phyloP scores from a whole-genome alignment of 2,113 vertebrate species.

The Zosterops japonicus region DNA sequence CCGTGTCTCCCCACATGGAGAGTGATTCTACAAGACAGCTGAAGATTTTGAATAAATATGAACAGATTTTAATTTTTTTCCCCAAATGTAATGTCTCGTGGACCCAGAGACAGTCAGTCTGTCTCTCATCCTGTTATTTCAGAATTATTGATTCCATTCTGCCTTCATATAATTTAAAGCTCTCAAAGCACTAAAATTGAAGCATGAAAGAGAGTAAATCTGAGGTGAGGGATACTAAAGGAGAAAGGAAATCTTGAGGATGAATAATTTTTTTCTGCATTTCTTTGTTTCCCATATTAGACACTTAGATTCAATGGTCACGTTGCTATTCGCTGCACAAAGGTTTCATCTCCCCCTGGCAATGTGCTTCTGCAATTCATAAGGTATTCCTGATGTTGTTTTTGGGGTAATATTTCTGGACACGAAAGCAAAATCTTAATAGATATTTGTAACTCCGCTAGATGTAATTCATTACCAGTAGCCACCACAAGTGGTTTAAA shows the following conservation, averaged over 20 bases:
- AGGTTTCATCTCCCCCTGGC: not conserved
- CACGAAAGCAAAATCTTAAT: not conserved
- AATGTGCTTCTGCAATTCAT: not conserved
- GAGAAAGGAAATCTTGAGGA: not conserved
- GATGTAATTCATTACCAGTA: not conserved
- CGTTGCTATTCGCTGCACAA: not conserved
- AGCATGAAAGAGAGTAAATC: not conserved
- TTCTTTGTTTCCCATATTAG: not conserved
- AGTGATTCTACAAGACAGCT: not conserved
- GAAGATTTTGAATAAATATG: not conserved
- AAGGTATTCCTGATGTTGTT: not conserved
- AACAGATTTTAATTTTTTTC: rapidly evolving
- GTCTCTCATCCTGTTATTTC: not conserved
- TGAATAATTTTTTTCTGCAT: not conserved
- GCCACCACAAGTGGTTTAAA: not conserved
- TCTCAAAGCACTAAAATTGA: not conserved
- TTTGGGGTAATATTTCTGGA: not conserved
- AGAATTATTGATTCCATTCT: not conserved
- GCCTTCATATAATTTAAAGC: not conserved
- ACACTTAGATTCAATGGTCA: not conserved
- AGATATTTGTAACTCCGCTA: not conserved
- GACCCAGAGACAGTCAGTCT: not conserved
- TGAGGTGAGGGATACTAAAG: not conserved
- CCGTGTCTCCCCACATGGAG: not conserved
- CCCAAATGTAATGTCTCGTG: not conserved